Evolutionary conservation across 2,113 vertebrate genomes (phyloP).

Genomic region (Microtus montanus): DNA sequence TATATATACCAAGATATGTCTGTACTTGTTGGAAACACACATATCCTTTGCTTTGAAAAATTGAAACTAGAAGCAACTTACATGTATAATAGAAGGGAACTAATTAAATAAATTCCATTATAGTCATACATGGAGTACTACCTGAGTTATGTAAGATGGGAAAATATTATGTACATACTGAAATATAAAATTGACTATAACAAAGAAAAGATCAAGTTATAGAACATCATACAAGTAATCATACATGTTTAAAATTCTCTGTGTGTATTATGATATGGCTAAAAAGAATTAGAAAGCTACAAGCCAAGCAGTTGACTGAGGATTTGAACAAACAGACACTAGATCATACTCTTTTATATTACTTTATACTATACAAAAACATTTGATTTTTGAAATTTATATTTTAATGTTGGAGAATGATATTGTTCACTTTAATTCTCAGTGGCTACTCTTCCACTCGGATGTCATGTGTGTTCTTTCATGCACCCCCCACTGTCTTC

Average conservation of each 20-base stretch:
- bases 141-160: neutral
- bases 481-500: no score
- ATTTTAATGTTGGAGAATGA: neutral
- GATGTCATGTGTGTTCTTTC: neutral
- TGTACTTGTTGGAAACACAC: neutral
- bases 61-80: neutral
- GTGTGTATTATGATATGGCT: neutral
- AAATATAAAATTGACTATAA: neutral
- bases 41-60: slow-evolving; percentile 36
- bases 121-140: neutral
- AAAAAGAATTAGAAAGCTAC: neutral
- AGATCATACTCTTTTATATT: neutral
- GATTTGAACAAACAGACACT: neutral
- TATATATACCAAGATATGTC: neutral
- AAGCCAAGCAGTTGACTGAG: neutral
- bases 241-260: neutral
- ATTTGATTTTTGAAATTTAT: slow-evolving; percentile 1
- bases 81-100: neutral
- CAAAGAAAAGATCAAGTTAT: neutral
- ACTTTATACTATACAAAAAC: neutral
- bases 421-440: neutral
- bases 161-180: neutral
- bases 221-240: neutral
- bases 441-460: no score
- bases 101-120: neutral